Conservation (phyloP, 2,888 invertebrate genomes). For the Drosophila mayaguana region DNA sequence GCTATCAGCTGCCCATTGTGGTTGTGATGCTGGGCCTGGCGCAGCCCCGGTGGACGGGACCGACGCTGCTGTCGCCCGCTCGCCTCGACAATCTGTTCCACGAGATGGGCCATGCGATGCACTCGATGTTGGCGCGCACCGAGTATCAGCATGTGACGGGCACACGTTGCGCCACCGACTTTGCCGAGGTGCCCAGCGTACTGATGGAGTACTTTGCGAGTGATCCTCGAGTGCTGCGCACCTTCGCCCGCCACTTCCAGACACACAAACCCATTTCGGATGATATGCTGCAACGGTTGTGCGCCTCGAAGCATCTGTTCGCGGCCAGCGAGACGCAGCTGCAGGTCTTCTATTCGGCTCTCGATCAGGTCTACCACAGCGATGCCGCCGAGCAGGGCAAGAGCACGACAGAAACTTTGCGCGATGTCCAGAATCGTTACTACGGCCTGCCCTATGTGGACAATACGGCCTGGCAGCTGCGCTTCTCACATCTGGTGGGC, state of each 20-base stretch:
- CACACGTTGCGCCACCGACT: slow-evolving; percentile 98
- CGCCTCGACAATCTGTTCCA: slow-evolving; percentile 99
- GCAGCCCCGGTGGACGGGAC: slow-evolving; percentile 90
- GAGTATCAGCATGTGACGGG: slow-evolving; percentile 98
- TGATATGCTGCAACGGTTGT: slow-evolving; percentile 91
- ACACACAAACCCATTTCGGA: slow-evolving; percentile 94
- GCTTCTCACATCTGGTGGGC: slow-evolving; percentile 98
- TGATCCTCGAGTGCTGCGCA: slow-evolving; percentile 92
- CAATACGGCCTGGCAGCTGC: slow-evolving; percentile 97
- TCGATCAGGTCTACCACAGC: slow-evolving; percentile 95
- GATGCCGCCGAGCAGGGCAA: slow-evolving; percentile 79
- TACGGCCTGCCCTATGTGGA: slow-evolving; percentile 94
- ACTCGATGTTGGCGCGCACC: slow-evolving; percentile 98
- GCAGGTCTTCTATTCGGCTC: slow-evolving; percentile 94
- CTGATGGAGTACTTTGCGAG: slow-evolving; percentile 99
- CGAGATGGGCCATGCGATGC: slow-evolving; percentile 99
- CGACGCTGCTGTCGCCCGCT: slow-evolving; percentile 92
- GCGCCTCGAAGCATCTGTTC: slow-evolving; percentile 94
- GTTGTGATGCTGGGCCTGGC: slow-evolving; percentile 96
- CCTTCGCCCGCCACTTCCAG: slow-evolving; percentile 96
- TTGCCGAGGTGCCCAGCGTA: slow-evolving; percentile 99
- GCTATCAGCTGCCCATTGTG: slow-evolving; percentile 96
- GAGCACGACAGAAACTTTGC: slow-evolving; percentile 90
- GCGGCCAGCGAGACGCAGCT: slow-evolving; percentile 95
- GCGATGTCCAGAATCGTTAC: slow-evolving; percentile 91